Conservation (phyloP, 2,888 invertebrate genomes). For the Sinotaia quadrata region DNA sequence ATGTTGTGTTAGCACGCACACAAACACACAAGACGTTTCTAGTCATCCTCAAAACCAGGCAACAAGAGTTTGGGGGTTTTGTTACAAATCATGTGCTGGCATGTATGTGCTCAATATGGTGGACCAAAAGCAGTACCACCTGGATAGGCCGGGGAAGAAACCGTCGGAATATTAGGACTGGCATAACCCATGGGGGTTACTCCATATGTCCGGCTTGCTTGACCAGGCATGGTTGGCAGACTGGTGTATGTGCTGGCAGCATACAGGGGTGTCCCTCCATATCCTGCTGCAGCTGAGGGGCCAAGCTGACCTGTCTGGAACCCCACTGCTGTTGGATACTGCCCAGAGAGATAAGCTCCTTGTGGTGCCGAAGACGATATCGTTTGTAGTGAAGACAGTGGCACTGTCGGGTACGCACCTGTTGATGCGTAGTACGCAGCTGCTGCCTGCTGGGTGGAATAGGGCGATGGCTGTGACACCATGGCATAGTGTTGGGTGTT, state of each 20-base stretch:
- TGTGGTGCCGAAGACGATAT: conserved; percentile 14
- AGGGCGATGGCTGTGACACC: conserved; percentile 26
- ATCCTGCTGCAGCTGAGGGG: conserved; percentile 15
- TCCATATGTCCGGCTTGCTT: conserved; percentile 15
- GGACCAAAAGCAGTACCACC: conserved; percentile 18
- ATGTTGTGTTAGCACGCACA: conserved; percentile 9
- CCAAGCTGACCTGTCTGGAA: conserved; percentile 16
- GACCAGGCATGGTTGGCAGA: conserved; percentile 10
- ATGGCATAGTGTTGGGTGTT: conserved; percentile 24
- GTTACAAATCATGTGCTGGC: background rate
- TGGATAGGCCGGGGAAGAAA: conserved; percentile 27
- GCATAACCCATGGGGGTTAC: conserved; percentile 13
- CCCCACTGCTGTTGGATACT: conserved; percentile 17
- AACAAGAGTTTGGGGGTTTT: background rate
- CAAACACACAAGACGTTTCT: conserved; percentile 6
- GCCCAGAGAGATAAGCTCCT: conserved; percentile 11
- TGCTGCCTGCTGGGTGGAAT: conserved; percentile 18
- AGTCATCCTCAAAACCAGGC: conserved; percentile 5
- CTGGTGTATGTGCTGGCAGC: conserved; percentile 17
- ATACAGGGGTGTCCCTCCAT: conserved; percentile 17
- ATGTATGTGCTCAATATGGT: conserved; percentile 17
- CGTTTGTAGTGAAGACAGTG: conserved; percentile 17
- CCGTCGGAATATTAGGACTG: conserved; percentile 13
- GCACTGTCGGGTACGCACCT: conserved; percentile 17
- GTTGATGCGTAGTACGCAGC: conserved; percentile 22